Base-by-base conservation (phyloP, 2,797 vertebrate species). In the Argyrosomus regius region DNA sequence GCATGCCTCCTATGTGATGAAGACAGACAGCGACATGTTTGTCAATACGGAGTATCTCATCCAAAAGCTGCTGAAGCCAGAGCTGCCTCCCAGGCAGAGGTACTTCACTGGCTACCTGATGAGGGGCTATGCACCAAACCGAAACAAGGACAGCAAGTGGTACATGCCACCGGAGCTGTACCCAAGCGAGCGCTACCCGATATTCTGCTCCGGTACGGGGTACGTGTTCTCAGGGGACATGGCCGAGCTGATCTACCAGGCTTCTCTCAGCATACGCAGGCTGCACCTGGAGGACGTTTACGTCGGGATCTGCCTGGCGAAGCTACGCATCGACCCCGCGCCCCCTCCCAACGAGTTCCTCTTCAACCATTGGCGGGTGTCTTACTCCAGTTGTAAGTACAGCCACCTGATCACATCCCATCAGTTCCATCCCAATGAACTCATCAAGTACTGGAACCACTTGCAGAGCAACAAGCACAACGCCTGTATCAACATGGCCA, bases 21-120 rank as follows among this genome's bases (percentile, higher is more conserved):
- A 99, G 94, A 99, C 98, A 0, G 98, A 99, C 94, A 99, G 98
- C 3, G 98, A 99, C 92, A 99, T 99, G 98, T 99, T 99, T 91
- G 97, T 99, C 89, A 99, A 99, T 70, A 98, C 97, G 0, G 98
- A 99, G 54, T 99, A 99, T 93, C 96, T 99, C 93, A 97, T 99
- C 92, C 96, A 99, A 78, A 99, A 99, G 94, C 95, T 99, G 84
- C 90, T 99, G 83, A 98, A 97, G 93, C 98, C 98, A 48, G 98
- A 98, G 77, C 87, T 97, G 90, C 96, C 97, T 67, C 96, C 97
- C 0, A 96, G 95, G 85, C 96, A 93, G 84, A 97, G 96, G 88
- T 99, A 97, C 83, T 99, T 99, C 75, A 99, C 98, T 3, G 98
- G 98, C 82, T 99, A 99, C 91, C 94, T 99, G 94, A 99, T 99